Base-by-base conservation (phyloP, 1,140 invertebrate genomes). In the Trachymyrmex cornetzi region DNA sequence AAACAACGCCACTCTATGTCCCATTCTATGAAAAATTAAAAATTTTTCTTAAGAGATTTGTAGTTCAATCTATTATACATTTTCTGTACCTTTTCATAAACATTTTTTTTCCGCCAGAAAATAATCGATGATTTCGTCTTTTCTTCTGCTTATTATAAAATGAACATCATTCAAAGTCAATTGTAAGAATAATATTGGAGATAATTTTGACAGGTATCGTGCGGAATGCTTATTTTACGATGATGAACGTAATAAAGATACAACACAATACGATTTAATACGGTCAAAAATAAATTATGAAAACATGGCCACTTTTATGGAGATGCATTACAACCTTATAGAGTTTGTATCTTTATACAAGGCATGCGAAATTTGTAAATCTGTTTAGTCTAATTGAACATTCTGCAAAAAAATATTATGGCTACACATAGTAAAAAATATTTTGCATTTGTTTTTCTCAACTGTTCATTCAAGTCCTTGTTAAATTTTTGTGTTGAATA, bases 281-380 rank as follows among this genome's bases (percentile, higher is more conserved):
- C n/a, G n/a, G n/a, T n/a, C n/a, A n/a, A 77, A 77, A 48, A 38
- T 38, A 38, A 48, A 2, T 48, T 48, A 1, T 19, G 22, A 24
- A 14, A 34, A 50, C 19, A 77, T 48, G 5, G 19, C 3, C 38
- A 44, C 11, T 44, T 44, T 44, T 44, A 11, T 44, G 3, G 11
- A 44, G 9, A 44, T 44, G 38, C 38, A 44, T 44, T 44, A 44
- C 38, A 44, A 44, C 38, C 0, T 44, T 44, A 44, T 44, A 44
- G 11, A 77, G 75, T 77, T 77, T 24, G 75, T 77, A 77, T 3
- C 30, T 77, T 77, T n/a, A 64, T 64, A 48, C 11, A n/a, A n/a
- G n/a, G n/a, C n/a, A 64, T n/a, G 3, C 22, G 2, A 7, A n/a
- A 48, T 63, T 3, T 48, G 16, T 44, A 27, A 9, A 63, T 44